These are phyloP conservation scores for Battus philenor DNA, from an alignment of 1,140 invertebrate species.

Conservation along the genomic window DNA sequence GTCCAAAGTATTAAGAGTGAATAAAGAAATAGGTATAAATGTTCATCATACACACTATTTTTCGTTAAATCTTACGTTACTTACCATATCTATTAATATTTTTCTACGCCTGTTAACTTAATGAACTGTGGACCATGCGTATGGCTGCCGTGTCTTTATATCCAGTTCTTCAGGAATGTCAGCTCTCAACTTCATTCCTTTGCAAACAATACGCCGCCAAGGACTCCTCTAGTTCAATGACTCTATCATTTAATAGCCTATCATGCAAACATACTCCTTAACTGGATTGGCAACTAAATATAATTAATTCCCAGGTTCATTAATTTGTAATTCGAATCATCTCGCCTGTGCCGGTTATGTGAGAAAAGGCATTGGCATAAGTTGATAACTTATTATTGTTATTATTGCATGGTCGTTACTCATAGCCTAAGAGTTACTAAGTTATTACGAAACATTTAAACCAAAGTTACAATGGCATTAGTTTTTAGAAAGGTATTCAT, in stretches of 20 bases:
- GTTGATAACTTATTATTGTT: not conserved
- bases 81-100: slow-evolving; percentile 54
- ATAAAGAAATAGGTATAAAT: no score
- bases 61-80: slow-evolving; percentile 23
- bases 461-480: no score
- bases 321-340: slow-evolving; percentile 5
- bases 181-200: slow-evolving; percentile 68
- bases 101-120: slow-evolving; percentile 34
- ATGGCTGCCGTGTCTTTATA: slow-evolving; percentile 63
- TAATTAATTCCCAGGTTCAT: slow-evolving; percentile 5
- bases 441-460: no score
- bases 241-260: slow-evolving; percentile 33
- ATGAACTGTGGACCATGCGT: slow-evolving; percentile 43
- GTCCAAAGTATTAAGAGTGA: no score
- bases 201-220: slow-evolving; percentile 53
- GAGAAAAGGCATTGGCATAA: slow-evolving; percentile 1
- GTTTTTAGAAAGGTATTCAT: not conserved
- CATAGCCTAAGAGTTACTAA: no score
- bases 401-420: not conserved
- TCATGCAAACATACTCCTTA: slow-evolving; percentile 2
- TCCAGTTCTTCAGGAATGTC: slow-evolving; percentile 65
- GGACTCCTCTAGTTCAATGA: slow-evolving; percentile 56
- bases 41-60: no score
- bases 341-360: slow-evolving; percentile 1
- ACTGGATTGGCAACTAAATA: slow-evolving; percentile 9